Conservation (phyloP, 2,797 vertebrate genomes). For the Notolabrus celidotus region DNA sequence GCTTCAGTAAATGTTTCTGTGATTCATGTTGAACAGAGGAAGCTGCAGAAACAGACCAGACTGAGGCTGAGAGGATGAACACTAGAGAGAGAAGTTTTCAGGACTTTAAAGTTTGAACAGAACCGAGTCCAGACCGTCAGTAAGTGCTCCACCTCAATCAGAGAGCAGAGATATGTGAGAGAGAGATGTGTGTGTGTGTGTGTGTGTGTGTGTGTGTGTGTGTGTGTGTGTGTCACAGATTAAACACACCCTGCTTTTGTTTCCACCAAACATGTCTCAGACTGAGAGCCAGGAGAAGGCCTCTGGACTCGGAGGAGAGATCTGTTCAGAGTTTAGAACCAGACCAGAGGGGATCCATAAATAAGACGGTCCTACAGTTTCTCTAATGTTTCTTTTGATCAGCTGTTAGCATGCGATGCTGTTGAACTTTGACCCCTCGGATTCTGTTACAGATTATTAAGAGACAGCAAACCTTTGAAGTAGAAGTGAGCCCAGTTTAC, state of each 20-base stretch:
- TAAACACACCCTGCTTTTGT: constrained; percentile 50
- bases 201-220: too few species aligned
- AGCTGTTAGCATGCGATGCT: constrained; percentile 9
- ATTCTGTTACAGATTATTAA: constrained; percentile 12
- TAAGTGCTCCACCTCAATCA: constrained; percentile 55
- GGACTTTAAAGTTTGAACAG: constrained; percentile 45
- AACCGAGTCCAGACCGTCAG: constrained; percentile 27
- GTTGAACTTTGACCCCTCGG: not conserved
- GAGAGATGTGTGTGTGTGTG: too few species aligned
- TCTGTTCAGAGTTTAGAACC: constrained; percentile 38
- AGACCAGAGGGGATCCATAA: constrained; percentile 31
- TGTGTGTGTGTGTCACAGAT: constrained; percentile 64
- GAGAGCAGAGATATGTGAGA: constrained; percentile 53
- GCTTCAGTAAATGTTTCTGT: constrained; percentile 53
- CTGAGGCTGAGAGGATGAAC: constrained; percentile 47
- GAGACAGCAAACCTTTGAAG: constrained; percentile 7
- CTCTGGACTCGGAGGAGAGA: constrained; percentile 37
- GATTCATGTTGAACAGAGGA: constrained; percentile 55
- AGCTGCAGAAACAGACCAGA: constrained; percentile 48
- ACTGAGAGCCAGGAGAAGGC: constrained; percentile 37
- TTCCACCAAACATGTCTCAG: constrained; percentile 59
- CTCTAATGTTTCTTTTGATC: constrained; percentile 25
- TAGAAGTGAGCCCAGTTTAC: not conserved
- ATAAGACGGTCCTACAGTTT: not conserved
- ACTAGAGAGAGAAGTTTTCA: constrained; percentile 37